Evolutionary conservation across 2,113 vertebrate species (phyloP).

Genomic region (Jaculus jaculus): DNA sequence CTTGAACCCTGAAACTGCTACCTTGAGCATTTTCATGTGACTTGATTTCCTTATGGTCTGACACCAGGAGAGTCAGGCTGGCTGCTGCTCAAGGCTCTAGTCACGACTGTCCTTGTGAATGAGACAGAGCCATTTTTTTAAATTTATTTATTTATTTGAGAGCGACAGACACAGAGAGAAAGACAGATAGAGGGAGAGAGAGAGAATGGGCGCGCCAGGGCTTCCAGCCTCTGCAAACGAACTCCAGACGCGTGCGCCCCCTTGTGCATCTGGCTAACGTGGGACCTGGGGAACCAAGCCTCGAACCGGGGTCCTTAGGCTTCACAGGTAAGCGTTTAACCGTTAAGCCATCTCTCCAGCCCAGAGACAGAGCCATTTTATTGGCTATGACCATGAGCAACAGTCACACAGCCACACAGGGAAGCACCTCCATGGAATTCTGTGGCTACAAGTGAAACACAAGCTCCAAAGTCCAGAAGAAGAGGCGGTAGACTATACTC

Average conservation of each 20-base stretch:
- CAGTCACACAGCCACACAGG: neutral
- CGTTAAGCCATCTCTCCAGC: too few species aligned
- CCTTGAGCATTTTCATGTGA: neutral
- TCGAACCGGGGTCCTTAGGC: too few species aligned
- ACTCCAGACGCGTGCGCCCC: too few species aligned
- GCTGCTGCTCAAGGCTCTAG: neutral
- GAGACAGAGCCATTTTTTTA: neutral
- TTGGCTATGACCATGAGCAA: neutral
- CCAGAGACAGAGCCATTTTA: neutral
- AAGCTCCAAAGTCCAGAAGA: slow-evolving; percentile 1
- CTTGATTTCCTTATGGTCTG: neutral
- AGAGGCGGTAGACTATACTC: neutral
- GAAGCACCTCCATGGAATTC: neutral
- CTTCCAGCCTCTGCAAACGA: too few species aligned
- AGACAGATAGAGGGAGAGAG: too few species aligned
- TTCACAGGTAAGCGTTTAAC: too few species aligned
- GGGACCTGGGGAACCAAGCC: too few species aligned
- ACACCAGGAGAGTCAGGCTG: neutral
- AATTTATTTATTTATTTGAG: too few species aligned
- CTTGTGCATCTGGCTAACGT: too few species aligned
- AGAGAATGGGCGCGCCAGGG: too few species aligned
- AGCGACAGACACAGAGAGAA: too few species aligned
- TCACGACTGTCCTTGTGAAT: neutral
- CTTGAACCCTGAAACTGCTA: neutral
- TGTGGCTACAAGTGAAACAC: neutral